Percentiles rank a stretch among this genome's conserved stretches.
phyloP scores from a whole-genome alignment of 2,797 vertebrate genomes.

The Propithecus perrieri region DNA sequence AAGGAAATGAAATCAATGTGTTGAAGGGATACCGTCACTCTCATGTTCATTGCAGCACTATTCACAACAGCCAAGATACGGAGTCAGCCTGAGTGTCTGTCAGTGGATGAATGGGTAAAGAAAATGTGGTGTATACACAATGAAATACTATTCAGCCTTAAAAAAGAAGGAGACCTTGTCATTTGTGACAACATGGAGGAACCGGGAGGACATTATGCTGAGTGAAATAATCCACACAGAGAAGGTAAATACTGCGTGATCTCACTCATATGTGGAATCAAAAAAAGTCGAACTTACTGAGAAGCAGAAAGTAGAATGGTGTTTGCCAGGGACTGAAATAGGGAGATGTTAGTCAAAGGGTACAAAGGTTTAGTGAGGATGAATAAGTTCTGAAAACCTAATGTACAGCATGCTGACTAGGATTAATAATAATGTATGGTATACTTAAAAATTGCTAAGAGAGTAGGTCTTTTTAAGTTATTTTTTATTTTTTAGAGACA shows the following conservation, averaged over 20 bases:
- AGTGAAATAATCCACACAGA: not conserved
- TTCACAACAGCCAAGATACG: not conserved
- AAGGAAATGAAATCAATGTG: not conserved
- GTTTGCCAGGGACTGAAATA: not conserved
- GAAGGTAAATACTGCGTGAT: not conserved
- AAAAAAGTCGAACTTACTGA: not conserved
- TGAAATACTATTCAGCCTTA: not conserved
- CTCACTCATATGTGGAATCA: not conserved
- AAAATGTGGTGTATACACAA: not conserved
- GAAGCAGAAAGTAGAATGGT: not conserved
- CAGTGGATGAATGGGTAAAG: not conserved
- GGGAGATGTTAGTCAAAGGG: not conserved
- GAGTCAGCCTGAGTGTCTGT: not conserved
- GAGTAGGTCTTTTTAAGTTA: not conserved
- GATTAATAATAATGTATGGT: not conserved
- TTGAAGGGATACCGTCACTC: not conserved
- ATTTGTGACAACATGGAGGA: not conserved
- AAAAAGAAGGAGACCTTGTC: not conserved
- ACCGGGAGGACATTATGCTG: not conserved
- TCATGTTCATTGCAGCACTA: not conserved
- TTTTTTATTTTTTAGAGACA: not conserved
- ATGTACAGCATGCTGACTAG: too few species aligned
- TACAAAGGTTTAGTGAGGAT: not conserved
- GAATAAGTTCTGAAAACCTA: not conserved
- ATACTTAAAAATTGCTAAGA: not conserved